phyloP scores from a whole-genome alignment of 2,113 vertebrate genomes.

The Syrrhaptes paradoxus region DNA sequence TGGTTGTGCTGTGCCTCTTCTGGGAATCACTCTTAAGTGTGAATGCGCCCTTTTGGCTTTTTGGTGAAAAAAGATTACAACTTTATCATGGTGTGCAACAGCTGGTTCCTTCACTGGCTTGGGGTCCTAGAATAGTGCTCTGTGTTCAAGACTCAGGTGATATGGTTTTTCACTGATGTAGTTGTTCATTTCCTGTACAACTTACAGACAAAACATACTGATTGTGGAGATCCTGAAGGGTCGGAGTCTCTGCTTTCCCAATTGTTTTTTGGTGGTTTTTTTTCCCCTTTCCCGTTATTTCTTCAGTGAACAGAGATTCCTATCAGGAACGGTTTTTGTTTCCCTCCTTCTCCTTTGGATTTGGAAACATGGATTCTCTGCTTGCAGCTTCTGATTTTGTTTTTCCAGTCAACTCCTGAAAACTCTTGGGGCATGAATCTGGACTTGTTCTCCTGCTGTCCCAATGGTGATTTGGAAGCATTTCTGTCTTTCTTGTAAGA shows the following conservation, averaged over 20 bases:
- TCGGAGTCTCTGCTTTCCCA: not conserved
- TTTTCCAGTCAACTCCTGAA: not conserved
- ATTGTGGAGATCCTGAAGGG: not conserved
- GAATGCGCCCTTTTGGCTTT: not conserved
- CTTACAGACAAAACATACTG: not conserved
- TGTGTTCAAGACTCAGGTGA: not conserved
- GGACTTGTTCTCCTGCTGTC: not conserved
- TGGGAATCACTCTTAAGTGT: not conserved
- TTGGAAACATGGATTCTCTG: not conserved
- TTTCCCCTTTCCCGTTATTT: not conserved
- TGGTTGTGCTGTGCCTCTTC: not conserved
- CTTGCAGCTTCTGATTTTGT: not conserved
- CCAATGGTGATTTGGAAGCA: not conserved
- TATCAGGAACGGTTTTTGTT: not conserved
- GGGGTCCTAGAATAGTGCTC: not conserved
- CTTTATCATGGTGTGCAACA: not conserved
- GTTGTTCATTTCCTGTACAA: not conserved
- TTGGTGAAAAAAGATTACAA: too few relatives aligned
- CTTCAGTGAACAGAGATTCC: not conserved
- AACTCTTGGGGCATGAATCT: not conserved
- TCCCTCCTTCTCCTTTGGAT: not conserved
- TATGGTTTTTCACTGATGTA: not conserved
- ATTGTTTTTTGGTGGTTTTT: not conserved
- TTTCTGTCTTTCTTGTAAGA: not conserved
- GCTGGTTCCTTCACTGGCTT: not conserved